A percentile compares a stretch with the other conserved stretches of the same genome.
phyloP scores from a whole-genome alignment of 2,113 vertebrate genomes.

The Delphinus delphis region DNA sequence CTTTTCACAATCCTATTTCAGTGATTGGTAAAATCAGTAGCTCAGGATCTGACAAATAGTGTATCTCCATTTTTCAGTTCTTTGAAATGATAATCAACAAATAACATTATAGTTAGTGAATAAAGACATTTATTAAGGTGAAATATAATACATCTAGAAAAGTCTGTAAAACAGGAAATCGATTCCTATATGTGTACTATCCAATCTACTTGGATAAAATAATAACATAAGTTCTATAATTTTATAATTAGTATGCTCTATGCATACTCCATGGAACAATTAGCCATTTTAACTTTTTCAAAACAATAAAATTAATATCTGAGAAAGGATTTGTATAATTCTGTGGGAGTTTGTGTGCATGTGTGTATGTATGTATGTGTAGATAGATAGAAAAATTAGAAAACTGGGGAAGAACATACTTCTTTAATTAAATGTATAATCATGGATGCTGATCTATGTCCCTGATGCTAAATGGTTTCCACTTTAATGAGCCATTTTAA shows the following conservation, averaged over 20 bases:
- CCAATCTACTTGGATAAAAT: not conserved
- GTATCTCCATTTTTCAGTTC: not conserved
- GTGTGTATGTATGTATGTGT: too few species aligned
- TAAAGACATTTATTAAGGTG: not conserved
- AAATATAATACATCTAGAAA: constrained; percentile 10
- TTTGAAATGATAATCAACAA: constrained; percentile 5
- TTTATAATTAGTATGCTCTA: constrained; percentile 42
- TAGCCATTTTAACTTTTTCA: constrained; percentile 59
- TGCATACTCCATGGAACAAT: not conserved
- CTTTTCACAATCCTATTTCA: not conserved
- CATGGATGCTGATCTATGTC: constrained; percentile 83
- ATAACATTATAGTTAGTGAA: not conserved
- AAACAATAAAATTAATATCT: constrained; percentile 42
- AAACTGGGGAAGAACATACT: constrained; percentile 66
- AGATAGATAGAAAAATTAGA: not conserved
- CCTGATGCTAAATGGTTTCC: constrained; percentile 84
- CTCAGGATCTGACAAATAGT: not conserved
- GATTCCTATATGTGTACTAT: not conserved
- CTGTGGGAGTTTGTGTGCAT: not conserved
- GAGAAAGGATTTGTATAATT: constrained; percentile 44
- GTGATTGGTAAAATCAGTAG: not conserved
- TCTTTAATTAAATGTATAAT: constrained; percentile 86
- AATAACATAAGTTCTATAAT: constrained; percentile 11
- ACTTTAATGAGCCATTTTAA: constrained; percentile 88
- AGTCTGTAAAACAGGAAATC: not conserved